A percentile compares a stretch with the other conserved stretches of the same genome.
Conservation (phyloP, 2,113 vertebrate genomes). For the Condylura cristata region DNA sequence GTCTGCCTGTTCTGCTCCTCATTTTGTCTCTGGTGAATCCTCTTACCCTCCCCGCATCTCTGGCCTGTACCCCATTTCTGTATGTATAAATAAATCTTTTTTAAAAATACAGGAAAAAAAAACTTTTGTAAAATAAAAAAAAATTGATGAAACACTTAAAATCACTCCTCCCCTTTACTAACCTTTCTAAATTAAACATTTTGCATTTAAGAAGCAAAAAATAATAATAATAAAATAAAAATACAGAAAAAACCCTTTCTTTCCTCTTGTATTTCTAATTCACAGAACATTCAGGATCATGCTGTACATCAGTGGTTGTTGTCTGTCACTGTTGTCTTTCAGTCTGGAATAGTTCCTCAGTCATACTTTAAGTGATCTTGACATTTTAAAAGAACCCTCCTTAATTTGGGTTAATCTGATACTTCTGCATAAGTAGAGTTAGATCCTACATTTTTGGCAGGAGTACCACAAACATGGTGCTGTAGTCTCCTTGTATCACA, state of each 20-base stretch:
- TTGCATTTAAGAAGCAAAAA: no score
- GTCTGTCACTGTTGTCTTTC: not conserved
- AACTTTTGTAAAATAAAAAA: no score
- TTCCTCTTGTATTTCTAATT: not conserved
- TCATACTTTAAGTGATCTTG: slow-evolving; percentile 22
- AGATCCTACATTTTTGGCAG: not conserved
- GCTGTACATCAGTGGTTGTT: not conserved
- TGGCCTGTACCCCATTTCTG: no score
- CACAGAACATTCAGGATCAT: not conserved
- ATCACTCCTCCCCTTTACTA: no score
- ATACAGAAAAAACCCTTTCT: not conserved
- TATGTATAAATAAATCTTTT: no score
- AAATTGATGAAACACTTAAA: no score
- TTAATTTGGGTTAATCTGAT: slow-evolving; percentile 4
- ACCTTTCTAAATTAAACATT: no score
- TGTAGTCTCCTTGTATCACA: not conserved
- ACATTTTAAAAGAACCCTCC: slow-evolving; percentile 1
- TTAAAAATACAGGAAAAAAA: no score
- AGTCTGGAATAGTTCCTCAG: not conserved
- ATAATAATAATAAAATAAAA: no score
- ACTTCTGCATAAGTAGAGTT: not conserved
- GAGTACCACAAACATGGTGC: not conserved
- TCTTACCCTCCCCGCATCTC: no score
- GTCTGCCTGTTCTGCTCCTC: no score
- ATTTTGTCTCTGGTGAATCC: no score